A percentile compares a stretch with the other conserved stretches of the same genome.
These are phyloP conservation scores for Junonia oenone DNA, from an alignment of 2,888 invertebrate genomes.

Conservation along the genomic window DNA sequence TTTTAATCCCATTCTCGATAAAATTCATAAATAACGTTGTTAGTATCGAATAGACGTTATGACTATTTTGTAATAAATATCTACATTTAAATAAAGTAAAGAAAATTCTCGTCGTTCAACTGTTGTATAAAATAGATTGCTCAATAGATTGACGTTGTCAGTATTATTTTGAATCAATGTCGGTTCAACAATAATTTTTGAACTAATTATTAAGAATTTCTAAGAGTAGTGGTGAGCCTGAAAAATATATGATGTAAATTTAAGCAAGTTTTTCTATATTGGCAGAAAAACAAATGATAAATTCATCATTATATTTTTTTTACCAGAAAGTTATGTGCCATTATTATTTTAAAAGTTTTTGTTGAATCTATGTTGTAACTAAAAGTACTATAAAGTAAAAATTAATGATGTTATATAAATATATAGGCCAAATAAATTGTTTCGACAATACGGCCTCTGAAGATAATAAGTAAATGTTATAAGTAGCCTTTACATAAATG, in stretches of 20 bases:
- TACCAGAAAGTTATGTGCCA: too few species aligned
- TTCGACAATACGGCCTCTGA: slow-evolving; percentile 11
- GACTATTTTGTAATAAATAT: slow-evolving; percentile 17
- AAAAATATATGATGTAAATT: not conserved
- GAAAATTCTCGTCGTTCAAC: slow-evolving; percentile 4
- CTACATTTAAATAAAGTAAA: slow-evolving; percentile 5
- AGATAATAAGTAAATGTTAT: slow-evolving; percentile 15
- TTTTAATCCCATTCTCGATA: not conserved
- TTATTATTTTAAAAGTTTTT: not conserved
- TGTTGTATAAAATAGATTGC: slow-evolving; percentile 18
- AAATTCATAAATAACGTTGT: slow-evolving; percentile 7
- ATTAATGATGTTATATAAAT: not conserved
- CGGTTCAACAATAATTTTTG: not conserved
- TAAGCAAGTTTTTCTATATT: too few species aligned
- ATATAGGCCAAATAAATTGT: slow-evolving; percentile 7
- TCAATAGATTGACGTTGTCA: slow-evolving; percentile 22
- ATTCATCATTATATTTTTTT: too few species aligned
- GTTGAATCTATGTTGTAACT: not conserved
- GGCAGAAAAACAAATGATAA: too few species aligned
- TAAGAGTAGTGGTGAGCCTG: not conserved
- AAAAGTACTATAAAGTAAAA: not conserved
- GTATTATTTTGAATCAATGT: slow-evolving; percentile 19
- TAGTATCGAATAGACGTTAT: not conserved
- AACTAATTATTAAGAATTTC: not conserved
- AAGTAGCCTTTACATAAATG: slow-evolving; percentile 2